These are phyloP conservation scores for Poeciliopsis paucimaculata DNA, from an alignment of 2,797 vertebrate species.

Conservation along the genomic window DNA sequence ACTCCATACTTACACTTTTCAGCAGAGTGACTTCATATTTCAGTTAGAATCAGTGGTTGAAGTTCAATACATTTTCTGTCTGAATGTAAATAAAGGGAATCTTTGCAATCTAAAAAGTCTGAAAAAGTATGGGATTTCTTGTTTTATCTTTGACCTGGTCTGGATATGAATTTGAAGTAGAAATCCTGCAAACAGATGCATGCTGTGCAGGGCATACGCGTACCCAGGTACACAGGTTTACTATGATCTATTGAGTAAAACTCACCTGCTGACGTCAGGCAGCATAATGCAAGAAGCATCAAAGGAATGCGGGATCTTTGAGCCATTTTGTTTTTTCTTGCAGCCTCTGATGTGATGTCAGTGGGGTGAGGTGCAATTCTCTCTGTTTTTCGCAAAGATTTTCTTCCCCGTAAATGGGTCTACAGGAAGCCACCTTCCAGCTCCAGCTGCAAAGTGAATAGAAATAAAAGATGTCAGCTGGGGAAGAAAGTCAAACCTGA, in stretches of 20 bases:
- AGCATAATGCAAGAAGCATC: conserved; percentile 70
- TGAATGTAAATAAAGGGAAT: not conserved
- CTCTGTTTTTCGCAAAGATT: conserved; percentile 29
- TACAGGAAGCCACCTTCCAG: conserved; percentile 49
- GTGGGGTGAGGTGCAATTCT: conserved; percentile 15
- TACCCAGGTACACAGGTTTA: not conserved
- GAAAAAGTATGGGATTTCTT: not conserved
- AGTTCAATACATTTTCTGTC: not conserved
- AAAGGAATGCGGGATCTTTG: conserved; percentile 38
- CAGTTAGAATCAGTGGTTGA: not conserved
- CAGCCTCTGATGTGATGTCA: conserved; percentile 42
- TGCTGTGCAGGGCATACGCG: not conserved
- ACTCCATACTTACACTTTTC: not conserved
- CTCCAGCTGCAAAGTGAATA: conserved; percentile 63
- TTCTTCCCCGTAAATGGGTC: conserved; percentile 27
- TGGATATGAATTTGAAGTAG: not conserved
- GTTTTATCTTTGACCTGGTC: not conserved
- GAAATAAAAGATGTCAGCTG: conserved; percentile 56
- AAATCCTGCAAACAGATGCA: conserved; percentile 12
- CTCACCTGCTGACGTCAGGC: conserved; percentile 78
- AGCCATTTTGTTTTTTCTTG: conserved; percentile 61
- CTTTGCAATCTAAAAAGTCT: not conserved
- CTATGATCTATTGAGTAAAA: conserved; percentile 13
- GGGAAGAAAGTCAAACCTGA: conserved; percentile 21
- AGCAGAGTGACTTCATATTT: not conserved